phyloP scores from a whole-genome alignment of 2,888 invertebrate genomes.

The Chloroclysta siterata region DNA sequence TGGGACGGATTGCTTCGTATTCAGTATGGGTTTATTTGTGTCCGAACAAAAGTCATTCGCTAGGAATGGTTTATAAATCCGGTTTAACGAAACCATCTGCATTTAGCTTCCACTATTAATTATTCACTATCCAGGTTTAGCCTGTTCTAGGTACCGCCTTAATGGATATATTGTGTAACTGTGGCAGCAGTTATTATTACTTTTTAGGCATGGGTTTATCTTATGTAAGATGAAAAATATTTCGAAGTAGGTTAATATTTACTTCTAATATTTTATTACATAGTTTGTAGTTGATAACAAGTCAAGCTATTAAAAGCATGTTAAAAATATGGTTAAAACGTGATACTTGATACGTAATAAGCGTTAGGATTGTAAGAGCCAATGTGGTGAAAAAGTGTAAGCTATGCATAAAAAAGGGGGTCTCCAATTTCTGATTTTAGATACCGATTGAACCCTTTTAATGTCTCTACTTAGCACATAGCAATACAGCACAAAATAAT shows the following conservation, averaged over 20 bases:
- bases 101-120: slow-evolving; percentile 32
- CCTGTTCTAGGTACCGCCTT: slow-evolving; percentile 24
- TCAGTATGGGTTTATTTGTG: neutral
- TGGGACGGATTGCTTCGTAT: slow-evolving; percentile 21
- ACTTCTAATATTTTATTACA: too few species aligned
- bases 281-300: too few species aligned
- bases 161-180: slow-evolving; percentile 47
- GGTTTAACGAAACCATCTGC: slow-evolving; percentile 5
- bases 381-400: too few species aligned
- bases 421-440: neutral
- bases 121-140: slow-evolving; percentile 40
- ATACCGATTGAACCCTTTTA: too few species aligned
- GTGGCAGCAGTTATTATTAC: slow-evolving; percentile 23
- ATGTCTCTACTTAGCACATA: neutral
- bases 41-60: neutral
- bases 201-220: too few species aligned
- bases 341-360: too few species aligned
- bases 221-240: too few species aligned
- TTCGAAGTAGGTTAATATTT: too few species aligned
- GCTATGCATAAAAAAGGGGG: too few species aligned
- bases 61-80: neutral
- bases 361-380: too few species aligned
- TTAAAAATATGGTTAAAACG: neutral
- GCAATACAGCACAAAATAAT: slow-evolving; percentile 16
- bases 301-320: too few species aligned